Evolutionary conservation across 2,797 vertebrate species (phyloP).

Genomic region (Etheostoma perlongum): DNA sequence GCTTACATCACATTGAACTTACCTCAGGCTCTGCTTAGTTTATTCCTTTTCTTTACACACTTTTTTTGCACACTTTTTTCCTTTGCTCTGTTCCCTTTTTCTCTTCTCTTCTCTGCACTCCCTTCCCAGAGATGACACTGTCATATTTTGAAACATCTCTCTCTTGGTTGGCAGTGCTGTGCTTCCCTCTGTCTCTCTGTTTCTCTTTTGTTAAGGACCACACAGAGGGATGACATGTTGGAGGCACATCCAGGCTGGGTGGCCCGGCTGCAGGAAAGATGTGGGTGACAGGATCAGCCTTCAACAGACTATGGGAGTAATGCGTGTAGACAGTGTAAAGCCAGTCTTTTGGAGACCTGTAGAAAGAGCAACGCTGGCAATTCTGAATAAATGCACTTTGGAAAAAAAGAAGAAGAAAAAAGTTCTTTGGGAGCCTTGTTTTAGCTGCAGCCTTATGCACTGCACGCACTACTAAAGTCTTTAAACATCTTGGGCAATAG

Average conservation of each 20-base stretch:
- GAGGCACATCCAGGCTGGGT: conserved; percentile 87
- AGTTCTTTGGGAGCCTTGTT: conserved; percentile 80
- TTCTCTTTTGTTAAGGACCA: conserved; percentile 86
- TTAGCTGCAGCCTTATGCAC: conserved; percentile 70
- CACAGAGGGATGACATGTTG: conserved; percentile 88
- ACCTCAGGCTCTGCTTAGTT: conserved; percentile 44
- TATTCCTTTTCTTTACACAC: conserved; percentile 33
- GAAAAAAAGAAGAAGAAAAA: conserved; percentile 54
- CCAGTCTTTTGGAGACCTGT: conserved; percentile 84
- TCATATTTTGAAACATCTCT: conserved; percentile 88
- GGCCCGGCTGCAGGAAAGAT: conserved; percentile 85
- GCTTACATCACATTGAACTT: conserved; percentile 30
- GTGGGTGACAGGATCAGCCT: conserved; percentile 87
- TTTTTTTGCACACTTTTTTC: conserved; percentile 28
- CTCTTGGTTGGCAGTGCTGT: conserved; percentile 80
- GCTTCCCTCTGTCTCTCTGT: conserved; percentile 80
- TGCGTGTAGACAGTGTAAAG: conserved; percentile 88
- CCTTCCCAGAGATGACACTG: conserved; percentile 85
- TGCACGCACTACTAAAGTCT: conserved; percentile 78
- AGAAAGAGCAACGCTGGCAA: conserved; percentile 84
- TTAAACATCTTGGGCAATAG: conserved; percentile 66
- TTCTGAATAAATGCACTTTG: conserved; percentile 81
- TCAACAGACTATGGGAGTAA: conserved; percentile 86
- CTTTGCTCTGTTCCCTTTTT: conserved; percentile 17
- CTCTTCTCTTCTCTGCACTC: conserved; percentile 47